These are phyloP conservation scores for Xyrichtys novacula DNA, from an alignment of 2,797 vertebrate species.

Conservation along the genomic window DNA sequence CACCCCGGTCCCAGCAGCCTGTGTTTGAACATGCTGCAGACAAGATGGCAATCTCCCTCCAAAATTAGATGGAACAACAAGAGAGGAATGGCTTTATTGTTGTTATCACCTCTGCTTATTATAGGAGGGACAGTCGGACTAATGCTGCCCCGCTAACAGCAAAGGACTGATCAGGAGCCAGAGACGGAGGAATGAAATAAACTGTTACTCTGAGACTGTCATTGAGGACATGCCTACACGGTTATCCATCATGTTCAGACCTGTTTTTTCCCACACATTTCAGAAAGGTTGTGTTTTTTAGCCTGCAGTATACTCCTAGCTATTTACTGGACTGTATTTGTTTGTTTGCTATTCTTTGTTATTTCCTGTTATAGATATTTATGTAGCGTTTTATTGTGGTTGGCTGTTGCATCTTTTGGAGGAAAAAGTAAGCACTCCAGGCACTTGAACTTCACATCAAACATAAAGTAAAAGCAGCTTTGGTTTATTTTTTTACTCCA, in stretches of 20 bases:
- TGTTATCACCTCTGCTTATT: slow-evolving; percentile 40
- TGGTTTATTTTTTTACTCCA: slow-evolving; percentile 32
- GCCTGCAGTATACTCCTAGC: slow-evolving; percentile 24
- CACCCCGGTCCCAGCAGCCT: slow-evolving; percentile 22
- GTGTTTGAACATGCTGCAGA: slow-evolving; percentile 24
- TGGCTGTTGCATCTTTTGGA: slow-evolving; percentile 50
- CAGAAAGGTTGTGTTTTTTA: slow-evolving; percentile 54
- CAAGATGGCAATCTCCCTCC: slow-evolving; percentile 23
- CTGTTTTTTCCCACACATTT: slow-evolving; percentile 58
- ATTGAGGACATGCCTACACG: slow-evolving; percentile 41
- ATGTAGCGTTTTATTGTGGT: slow-evolving; percentile 53
- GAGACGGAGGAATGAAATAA: slow-evolving; percentile 31
- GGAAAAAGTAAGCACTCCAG: slow-evolving; percentile 58
- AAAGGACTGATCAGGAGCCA: slow-evolving; percentile 27
- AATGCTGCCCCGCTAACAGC: slow-evolving; percentile 40
- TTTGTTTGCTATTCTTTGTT: slow-evolving; percentile 53
- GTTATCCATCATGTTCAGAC: slow-evolving; percentile 40
- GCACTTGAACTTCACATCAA: slow-evolving; percentile 69
- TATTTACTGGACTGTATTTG: slow-evolving; percentile 25
- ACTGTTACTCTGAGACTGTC: slow-evolving; percentile 41
- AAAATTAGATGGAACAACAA: slow-evolving; percentile 20
- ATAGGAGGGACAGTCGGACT: slow-evolving; percentile 59
- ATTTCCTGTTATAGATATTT: slow-evolving; percentile 51
- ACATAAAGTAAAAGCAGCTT: slow-evolving; percentile 56
- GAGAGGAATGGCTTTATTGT: slow-evolving; percentile 30